Conservation (phyloP, 2,888 invertebrate genomes). For the Aporophyla nigra region DNA sequence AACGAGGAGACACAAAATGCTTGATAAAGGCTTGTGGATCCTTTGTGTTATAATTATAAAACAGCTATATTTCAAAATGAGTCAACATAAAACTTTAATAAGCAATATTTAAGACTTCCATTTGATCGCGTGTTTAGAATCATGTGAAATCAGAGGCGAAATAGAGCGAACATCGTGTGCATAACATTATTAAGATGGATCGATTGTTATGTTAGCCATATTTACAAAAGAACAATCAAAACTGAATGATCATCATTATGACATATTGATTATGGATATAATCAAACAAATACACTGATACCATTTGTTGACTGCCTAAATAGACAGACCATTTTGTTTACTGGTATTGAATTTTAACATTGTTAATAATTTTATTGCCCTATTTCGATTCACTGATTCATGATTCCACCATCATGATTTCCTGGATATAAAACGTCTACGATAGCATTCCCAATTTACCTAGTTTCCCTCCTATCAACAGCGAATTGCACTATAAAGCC, state of each 20-base stretch:
- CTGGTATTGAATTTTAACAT: background rate
- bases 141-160: constrained; percentile 50
- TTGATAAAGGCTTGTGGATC: background rate
- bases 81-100: constrained; percentile 18
- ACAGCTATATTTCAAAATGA: constrained; percentile 39
- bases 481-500: constrained; percentile 40
- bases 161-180: constrained; percentile 44
- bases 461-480: constrained; percentile 45
- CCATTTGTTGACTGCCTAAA: background rate
- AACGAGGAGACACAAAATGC: constrained; percentile 15
- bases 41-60: constrained; percentile 18
- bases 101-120: constrained; percentile 35
- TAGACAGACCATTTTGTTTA: background rate
- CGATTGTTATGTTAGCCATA: constrained; percentile 40
- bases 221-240: constrained; percentile 12
- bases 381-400: too few relatives aligned
- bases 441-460: constrained; percentile 33
- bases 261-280: background rate
- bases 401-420: constrained; percentile 14
- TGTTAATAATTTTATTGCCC: too few relatives aligned
- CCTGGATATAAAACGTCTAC: constrained; percentile 32
- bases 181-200: constrained; percentile 54
- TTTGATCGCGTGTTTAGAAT: constrained; percentile 51
- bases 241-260: background rate
- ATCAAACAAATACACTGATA: background rate